phyloP scores from a whole-genome alignment of 64 coral and sea anemone genomes.

The Platygyra sinensis region DNA sequence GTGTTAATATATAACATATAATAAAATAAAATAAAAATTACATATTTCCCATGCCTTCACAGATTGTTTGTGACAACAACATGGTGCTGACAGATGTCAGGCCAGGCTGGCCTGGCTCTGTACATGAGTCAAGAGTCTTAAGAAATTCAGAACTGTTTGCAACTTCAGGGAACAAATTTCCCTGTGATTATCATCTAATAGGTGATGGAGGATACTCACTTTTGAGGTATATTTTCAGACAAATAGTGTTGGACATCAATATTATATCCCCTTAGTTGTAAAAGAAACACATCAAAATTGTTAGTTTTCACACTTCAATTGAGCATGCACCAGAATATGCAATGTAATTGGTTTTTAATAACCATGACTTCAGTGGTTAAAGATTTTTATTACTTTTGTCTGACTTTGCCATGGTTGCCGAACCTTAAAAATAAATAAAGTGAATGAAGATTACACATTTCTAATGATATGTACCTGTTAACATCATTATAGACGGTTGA shows the following conservation, averaged over 20 bases:
- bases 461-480: not conserved
- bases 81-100: not conserved
- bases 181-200: conserved; percentile 17
- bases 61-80: conserved; percentile 12
- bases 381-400: not conserved
- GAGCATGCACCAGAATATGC: too few species aligned
- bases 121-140: conserved; percentile 41
- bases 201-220: conserved; percentile 49
- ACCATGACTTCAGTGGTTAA: not conserved
- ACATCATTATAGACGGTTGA: not conserved
- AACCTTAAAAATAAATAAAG: not conserved
- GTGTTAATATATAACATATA: too few species aligned
- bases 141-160: conserved; percentile 45
- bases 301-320: not conserved
- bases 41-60: too few species aligned
- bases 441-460: not conserved
- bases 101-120: conserved; percentile 39
- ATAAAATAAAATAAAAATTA: too few species aligned
- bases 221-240: not conserved
- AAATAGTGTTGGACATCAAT: not conserved
- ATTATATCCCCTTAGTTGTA: not conserved
- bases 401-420: not conserved
- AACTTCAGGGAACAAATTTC: conserved; percentile 19
- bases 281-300: not conserved
- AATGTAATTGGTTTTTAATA: not conserved